phyloP scores from a whole-genome alignment of 2,888 invertebrate species.

The Lacanobia wlatinum region DNA sequence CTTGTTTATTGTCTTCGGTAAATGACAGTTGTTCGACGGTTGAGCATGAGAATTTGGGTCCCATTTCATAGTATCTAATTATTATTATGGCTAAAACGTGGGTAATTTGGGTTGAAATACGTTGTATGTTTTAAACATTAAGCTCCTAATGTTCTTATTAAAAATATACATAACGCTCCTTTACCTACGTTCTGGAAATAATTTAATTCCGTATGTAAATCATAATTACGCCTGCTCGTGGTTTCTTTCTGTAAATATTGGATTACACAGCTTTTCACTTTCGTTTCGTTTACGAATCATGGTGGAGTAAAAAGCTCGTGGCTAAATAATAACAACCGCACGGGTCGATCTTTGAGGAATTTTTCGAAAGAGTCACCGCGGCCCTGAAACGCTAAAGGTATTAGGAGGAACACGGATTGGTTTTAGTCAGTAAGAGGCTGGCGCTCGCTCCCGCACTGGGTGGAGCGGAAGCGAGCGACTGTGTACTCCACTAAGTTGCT shows the following conservation, averaged over 20 bases:
- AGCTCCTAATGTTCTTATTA: constrained; percentile 2
- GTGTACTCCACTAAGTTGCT: no score
- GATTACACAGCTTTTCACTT: constrained; percentile 53
- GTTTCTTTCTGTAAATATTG: constrained; percentile 58
- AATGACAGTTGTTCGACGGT: background rate
- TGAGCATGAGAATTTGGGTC: background rate
- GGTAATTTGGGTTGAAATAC: background rate
- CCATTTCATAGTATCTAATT: constrained; percentile 6
- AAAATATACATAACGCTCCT: constrained; percentile 29
- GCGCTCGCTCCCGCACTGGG: no score
- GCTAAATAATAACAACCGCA: no score
- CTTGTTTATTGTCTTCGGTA: background rate
- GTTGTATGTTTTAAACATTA: constrained; percentile 5
- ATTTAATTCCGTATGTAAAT: constrained; percentile 51
- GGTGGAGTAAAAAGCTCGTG: background rate
- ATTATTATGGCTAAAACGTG: background rate
- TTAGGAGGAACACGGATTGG: no score
- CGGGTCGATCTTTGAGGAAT: no score
- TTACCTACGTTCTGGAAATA: constrained; percentile 46
- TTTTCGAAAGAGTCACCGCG: no score
- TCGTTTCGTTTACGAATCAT: constrained; percentile 45
- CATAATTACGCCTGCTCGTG: constrained; percentile 54
- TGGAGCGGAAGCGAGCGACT: no score
- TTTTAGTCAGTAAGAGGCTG: no score
- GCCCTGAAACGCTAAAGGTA: no score